Evolutionary conservation across 2,888 invertebrate species (phyloP).

Genomic region (Drosophila nigricruria): DNA sequence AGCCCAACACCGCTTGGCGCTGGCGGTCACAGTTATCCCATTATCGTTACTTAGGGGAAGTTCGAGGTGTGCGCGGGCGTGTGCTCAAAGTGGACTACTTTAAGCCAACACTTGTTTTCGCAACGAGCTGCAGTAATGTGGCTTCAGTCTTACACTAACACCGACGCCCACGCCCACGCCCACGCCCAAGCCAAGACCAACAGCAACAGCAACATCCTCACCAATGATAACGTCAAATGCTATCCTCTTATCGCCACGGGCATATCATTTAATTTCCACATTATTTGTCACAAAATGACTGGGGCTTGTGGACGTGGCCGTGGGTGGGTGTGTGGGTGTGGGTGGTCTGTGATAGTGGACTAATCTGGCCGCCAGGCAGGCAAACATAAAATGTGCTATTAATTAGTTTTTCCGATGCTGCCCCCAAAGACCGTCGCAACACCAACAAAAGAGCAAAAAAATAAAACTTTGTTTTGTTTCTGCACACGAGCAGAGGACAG

Average conservation of each 20-base stretch:
- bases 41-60: conserved; percentile 24
- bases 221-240: conserved; percentile 37
- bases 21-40: conserved; percentile 42
- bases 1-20: conserved; percentile 24
- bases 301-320: neutral
- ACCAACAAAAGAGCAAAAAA: conserved; percentile 50
- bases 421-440: conserved; percentile 54
- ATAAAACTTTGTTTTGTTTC: conserved; percentile 30
- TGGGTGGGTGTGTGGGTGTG: neutral
- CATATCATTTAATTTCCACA: conserved; percentile 80
- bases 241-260: conserved; percentile 68
- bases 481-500: neutral
- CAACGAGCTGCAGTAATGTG: conserved; percentile 61
- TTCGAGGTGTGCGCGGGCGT: conserved; percentile 25
- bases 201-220: conserved; percentile 32
- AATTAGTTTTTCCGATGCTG: conserved; percentile 75
- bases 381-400: conserved; percentile 79
- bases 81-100: conserved; percentile 2
- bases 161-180: conserved; percentile 4
- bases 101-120: conserved; percentile 24
- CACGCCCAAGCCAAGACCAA: conserved; percentile 6
- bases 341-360: conserved; percentile 24
- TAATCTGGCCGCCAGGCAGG: conserved; percentile 50
- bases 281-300: conserved; percentile 73
- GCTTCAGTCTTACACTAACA: conserved; percentile 54